Evolutionary conservation across 2,113 vertebrate species (phyloP).

Genomic region (Guaruba guarouba): DNA sequence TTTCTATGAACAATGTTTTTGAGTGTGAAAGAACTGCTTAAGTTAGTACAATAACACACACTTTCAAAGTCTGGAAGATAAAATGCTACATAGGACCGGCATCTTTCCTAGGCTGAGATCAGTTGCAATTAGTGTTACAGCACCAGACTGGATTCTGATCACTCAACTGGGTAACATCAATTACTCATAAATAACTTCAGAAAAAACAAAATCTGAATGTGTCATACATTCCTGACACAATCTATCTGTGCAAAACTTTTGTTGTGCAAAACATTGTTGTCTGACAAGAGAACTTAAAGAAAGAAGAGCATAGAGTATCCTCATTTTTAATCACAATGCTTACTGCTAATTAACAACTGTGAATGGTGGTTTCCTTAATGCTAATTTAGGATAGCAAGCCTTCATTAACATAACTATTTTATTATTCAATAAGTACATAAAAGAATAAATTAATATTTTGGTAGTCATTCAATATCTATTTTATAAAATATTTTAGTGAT

Average conservation of each 20-base stretch:
- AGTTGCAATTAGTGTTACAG: neutral
- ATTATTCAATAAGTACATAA: conserved; percentile 63
- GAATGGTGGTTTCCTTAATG: conserved; percentile 39
- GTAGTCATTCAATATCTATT: conserved; percentile 69
- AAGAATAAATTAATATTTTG: conserved; percentile 69
- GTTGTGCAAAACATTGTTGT: neutral
- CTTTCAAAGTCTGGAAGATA: neutral
- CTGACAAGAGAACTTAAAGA: neutral
- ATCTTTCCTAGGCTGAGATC: neutral
- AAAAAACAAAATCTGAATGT: neutral
- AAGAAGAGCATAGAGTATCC: neutral
- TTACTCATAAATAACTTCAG: neutral
- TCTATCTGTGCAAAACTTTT: neutral
- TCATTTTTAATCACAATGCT: conserved; percentile 25
- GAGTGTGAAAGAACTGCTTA: neutral
- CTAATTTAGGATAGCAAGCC: conserved; percentile 39
- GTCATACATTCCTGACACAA: neutral
- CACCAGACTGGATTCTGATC: neutral
- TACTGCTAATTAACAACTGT: conserved; percentile 62
- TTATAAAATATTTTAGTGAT: conserved; percentile 79
- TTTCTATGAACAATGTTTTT: neutral
- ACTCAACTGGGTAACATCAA: fast-evolving
- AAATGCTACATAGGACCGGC: neutral
- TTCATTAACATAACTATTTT: conserved; percentile 63
- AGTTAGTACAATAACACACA: neutral